phyloP scores from a whole-genome alignment of 2,797 vertebrate species.

The Rhinatrema bivittatum region DNA sequence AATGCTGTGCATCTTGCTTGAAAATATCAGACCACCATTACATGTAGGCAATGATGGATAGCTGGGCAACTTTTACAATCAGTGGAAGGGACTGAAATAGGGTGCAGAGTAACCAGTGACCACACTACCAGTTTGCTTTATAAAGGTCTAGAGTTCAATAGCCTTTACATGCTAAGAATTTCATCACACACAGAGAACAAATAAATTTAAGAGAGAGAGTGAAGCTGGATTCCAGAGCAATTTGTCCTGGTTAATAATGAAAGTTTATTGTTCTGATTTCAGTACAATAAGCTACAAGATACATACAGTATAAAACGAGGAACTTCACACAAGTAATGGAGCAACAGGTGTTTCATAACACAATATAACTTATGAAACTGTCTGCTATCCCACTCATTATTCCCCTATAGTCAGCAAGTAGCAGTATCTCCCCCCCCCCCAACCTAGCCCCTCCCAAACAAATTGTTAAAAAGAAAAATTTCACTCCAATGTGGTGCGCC shows the following conservation, averaged over 20 bases:
- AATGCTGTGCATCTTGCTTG: too few species aligned
- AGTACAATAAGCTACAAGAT: conserved; percentile 66
- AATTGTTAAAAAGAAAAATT: conserved; percentile 53
- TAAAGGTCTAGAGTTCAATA: too few species aligned
- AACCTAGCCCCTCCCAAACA: conserved; percentile 46
- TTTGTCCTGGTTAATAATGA: conserved; percentile 49
- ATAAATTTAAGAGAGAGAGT: conserved; percentile 23
- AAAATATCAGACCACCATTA: too few species aligned
- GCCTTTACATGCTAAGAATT: too few species aligned
- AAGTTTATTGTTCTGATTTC: conserved; percentile 66
- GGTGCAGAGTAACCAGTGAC: too few species aligned
- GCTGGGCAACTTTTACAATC: too few species aligned
- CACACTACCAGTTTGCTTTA: too few species aligned
- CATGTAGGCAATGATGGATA: too few species aligned
- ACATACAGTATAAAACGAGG: conserved; percentile 70
- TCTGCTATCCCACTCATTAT: conserved; percentile 38
- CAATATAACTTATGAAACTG: conserved; percentile 46
- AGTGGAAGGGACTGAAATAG: too few species aligned
- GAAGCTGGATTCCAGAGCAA: conserved; percentile 40
- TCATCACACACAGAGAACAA: conserved; percentile 39
- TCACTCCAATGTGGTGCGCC: conserved; percentile 40
- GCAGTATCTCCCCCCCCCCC: conserved; percentile 44
- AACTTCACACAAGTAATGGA: conserved; percentile 60
- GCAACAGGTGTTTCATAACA: conserved; percentile 54
- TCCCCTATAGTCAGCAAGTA: conserved; percentile 47